Conservation (phyloP, 2,113 vertebrate species). For the Rallus limicola region DNA sequence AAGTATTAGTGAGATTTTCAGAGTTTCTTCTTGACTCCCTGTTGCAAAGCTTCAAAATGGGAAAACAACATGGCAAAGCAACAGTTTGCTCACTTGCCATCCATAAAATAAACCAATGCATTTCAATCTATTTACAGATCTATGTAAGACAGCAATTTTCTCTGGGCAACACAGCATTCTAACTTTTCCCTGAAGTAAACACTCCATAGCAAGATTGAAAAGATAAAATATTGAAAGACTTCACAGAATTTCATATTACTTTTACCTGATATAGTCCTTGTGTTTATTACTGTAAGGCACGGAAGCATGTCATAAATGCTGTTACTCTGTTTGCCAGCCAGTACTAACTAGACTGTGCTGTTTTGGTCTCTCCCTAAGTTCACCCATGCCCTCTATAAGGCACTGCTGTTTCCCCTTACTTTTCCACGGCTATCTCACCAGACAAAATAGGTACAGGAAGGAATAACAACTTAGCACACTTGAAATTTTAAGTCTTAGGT, state of each 20-base stretch:
- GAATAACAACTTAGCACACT: accelerated
- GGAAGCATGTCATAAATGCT: neutral
- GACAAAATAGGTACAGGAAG: neutral
- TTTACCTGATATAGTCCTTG: neutral
- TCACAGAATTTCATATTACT: neutral
- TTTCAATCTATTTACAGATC: neutral
- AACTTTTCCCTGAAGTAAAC: neutral
- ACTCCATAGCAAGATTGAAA: neutral
- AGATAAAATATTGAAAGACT: neutral
- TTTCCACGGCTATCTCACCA: neutral
- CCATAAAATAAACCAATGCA: neutral
- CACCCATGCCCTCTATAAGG: neutral
- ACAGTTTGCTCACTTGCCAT: neutral
- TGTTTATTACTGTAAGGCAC: neutral
- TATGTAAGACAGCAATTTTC: neutral
- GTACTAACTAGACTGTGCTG: neutral
- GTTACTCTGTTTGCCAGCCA: neutral
- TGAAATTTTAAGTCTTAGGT: neutral
- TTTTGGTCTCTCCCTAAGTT: neutral
- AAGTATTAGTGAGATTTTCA: neutral
- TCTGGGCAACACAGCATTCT: neutral
- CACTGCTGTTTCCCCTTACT: neutral
- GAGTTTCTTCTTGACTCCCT: neutral
- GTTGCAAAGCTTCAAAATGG: neutral
- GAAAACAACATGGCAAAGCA: neutral